Conservation (phyloP, 1,140 invertebrate genomes). For the Pseudomyrmex flavicornis region DNA sequence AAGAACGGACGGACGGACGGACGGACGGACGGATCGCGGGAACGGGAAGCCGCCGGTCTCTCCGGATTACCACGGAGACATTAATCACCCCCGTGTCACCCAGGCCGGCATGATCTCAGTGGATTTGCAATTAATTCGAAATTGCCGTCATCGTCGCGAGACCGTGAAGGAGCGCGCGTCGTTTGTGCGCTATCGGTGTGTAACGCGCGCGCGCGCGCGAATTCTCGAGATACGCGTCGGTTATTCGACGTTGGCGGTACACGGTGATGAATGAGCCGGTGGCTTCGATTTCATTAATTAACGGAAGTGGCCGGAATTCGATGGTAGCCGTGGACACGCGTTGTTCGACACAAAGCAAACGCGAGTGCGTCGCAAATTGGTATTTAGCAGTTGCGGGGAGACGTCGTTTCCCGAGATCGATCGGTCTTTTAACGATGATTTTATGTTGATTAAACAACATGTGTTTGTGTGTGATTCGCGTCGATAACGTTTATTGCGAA, state of each 20-base stretch:
- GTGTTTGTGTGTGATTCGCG: too few species aligned
- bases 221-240: neutral
- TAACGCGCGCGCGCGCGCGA: too few species aligned
- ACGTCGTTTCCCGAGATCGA: neutral
- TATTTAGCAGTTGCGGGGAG: slow-evolving; percentile 8
- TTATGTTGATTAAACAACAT: too few species aligned
- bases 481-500: too few species aligned
- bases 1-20: slow-evolving; percentile 35
- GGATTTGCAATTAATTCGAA: slow-evolving; percentile 79
- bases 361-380: slow-evolving; percentile 20
- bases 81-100: slow-evolving; percentile 76
- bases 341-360: slow-evolving; percentile 57
- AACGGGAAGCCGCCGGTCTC: slow-evolving; percentile 33
- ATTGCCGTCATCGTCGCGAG: slow-evolving; percentile 73
- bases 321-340: slow-evolving; percentile 59
- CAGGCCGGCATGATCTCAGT: slow-evolving; percentile 71
- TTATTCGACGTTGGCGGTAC: slow-evolving; percentile 7
- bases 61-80: slow-evolving; percentile 64
- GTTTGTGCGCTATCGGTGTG: too few species aligned
- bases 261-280: slow-evolving; percentile 67
- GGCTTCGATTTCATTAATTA: slow-evolving; percentile 74
- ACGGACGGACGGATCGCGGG: neutral
- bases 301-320: slow-evolving; percentile 62
- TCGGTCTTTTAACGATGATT: neutral
- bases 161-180: slow-evolving; percentile 37